Evolutionary conservation across 2,888 invertebrate species (phyloP).

Genomic region (Heliconius ethilla): DNA sequence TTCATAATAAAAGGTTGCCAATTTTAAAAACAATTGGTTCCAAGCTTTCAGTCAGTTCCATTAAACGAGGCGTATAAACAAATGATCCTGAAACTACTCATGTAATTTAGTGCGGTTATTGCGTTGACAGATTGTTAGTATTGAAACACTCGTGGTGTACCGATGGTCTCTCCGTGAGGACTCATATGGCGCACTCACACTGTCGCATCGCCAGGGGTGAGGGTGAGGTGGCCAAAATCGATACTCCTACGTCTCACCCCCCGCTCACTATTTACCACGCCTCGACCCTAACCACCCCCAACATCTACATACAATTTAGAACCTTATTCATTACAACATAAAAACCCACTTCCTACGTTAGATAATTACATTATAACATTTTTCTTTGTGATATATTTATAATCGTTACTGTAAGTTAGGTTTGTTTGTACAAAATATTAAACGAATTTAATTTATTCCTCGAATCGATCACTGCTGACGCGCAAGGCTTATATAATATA

Average conservation of each 20-base stretch:
- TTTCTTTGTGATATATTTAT: constrained; percentile 31
- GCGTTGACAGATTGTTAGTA: constrained; percentile 62
- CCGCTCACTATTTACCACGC: constrained; percentile 68
- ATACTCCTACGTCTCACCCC: constrained; percentile 77
- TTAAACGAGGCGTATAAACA: background rate
- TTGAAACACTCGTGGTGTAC: constrained; percentile 60
- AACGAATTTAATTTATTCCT: constrained; percentile 25
- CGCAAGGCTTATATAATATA: background rate
- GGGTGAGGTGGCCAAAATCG: constrained; percentile 80
- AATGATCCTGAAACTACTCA: constrained; percentile 26
- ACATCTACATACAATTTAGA: constrained; percentile 71
- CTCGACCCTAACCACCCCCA: constrained; percentile 78
- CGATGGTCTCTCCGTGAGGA: constrained; percentile 65
- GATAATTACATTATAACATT: constrained; percentile 30
- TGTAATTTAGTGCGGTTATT: constrained; percentile 37
- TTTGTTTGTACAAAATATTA: constrained; percentile 31
- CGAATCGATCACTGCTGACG: background rate
- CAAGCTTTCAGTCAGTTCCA: background rate
- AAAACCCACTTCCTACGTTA: constrained; percentile 62
- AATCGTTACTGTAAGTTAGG: constrained; percentile 33
- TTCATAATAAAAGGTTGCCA: background rate
- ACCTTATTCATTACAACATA: constrained; percentile 71
- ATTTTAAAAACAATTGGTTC: background rate
- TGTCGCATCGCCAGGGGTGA: constrained; percentile 74
- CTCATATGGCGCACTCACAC: constrained; percentile 76